These are phyloP conservation scores for Sceloporus undulatus DNA, from an alignment of 2,113 vertebrate species.

Conservation along the genomic window DNA sequence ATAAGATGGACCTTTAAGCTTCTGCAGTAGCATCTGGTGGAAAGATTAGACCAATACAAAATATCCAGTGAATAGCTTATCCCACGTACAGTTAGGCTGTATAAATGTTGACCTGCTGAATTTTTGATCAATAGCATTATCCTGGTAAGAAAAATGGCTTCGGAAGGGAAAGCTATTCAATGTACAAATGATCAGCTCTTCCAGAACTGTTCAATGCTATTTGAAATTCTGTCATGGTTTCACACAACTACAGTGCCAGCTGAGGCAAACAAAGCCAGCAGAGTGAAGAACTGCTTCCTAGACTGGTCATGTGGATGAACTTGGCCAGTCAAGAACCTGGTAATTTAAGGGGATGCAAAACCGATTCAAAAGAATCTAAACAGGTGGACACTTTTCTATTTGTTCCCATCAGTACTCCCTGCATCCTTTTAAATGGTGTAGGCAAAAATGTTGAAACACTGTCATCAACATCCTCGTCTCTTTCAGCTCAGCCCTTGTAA, in stretches of 20 bases:
- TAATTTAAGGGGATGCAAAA: neutral
- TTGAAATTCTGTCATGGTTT: neutral
- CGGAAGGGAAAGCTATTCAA: too few relatives aligned
- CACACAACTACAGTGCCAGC: neutral
- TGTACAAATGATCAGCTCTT: neutral
- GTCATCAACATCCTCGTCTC: too few relatives aligned
- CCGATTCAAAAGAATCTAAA: neutral
- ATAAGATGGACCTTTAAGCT: slow-evolving; percentile 90
- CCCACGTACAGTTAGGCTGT: neutral
- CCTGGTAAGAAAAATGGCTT: neutral
- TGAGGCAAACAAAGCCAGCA: neutral
- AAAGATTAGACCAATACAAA: slow-evolving; percentile 27
- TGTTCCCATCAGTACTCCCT: neutral
- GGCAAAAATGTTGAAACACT: neutral
- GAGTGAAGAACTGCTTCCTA: neutral
- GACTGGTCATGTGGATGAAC: neutral
- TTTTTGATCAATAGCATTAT: neutral
- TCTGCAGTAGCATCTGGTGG: slow-evolving; percentile 94
- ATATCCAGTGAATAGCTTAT: neutral
- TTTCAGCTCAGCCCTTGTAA: neutral
- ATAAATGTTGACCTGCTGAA: neutral
- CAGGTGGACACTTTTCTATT: neutral
- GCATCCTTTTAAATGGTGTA: neutral
- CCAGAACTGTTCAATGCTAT: neutral
- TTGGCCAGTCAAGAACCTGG: neutral